Evolutionary conservation across 2,888 invertebrate species (phyloP).

Genomic region (Calliopum simillimum): DNA sequence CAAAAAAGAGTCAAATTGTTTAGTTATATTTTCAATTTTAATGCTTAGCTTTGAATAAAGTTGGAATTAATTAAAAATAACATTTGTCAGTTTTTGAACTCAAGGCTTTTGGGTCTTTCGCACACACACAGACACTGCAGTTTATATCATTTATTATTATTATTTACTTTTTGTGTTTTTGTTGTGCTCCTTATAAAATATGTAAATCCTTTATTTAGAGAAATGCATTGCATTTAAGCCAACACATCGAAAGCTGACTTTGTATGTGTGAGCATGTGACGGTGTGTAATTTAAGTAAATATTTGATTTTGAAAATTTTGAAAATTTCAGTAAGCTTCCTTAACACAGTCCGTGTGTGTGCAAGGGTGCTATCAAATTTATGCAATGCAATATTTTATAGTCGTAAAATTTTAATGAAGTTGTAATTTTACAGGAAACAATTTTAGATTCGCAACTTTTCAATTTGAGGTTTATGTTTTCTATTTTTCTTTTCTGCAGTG

Average conservation of each 20-base stretch:
- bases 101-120: conserved; percentile 4
- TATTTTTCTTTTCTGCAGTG: too few relatives aligned
- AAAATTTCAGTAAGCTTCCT: too few relatives aligned
- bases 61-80: conserved; percentile 48
- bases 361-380: not conserved
- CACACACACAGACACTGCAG: not conserved
- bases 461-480: not conserved
- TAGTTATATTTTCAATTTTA: conserved; percentile 15
- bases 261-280: conserved; percentile 7
- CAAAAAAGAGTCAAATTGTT: conserved; percentile 8
- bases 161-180: conserved; percentile 25
- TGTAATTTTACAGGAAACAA: conserved; percentile 5
- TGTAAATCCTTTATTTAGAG: conserved; percentile 45
- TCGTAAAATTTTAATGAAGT: conserved; percentile 21
- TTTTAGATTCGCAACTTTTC: conserved; percentile 12
- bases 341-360: too few relatives aligned
- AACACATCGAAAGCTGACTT: conserved; percentile 4
- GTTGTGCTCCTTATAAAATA: conserved; percentile 43
- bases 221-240: conserved; percentile 14
- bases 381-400: not conserved
- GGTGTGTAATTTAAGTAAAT: conserved; percentile 38
- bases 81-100: conserved; percentile 45
- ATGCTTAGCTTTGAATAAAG: conserved; percentile 14
- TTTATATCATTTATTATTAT: too few relatives aligned
- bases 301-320: conserved; percentile 32